Conservation (phyloP, 2,888 invertebrate genomes). For the Diarsia brunnea region DNA sequence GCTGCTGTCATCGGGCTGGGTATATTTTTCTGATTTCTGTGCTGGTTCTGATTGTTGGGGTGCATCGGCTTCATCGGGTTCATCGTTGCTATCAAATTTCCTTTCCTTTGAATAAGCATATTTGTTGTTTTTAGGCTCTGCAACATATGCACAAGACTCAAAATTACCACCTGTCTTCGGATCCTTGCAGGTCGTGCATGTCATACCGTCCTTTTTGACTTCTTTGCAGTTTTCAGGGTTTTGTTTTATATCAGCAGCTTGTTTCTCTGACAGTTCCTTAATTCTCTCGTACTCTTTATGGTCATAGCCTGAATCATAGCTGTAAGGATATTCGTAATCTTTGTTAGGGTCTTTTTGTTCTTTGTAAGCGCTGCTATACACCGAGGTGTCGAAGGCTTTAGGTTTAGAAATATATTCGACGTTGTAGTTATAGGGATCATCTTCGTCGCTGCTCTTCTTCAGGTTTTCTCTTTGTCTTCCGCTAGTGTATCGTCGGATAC, state of each 20-base stretch:
- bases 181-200: constrained; percentile 94
- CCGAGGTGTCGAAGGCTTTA: constrained; percentile 87
- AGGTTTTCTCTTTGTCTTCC: constrained; percentile 84
- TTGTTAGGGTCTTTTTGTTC: constrained; percentile 83
- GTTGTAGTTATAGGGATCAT: constrained; percentile 90
- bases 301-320: constrained; percentile 88
- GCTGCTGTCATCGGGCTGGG: constrained; percentile 75
- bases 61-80: constrained; percentile 87
- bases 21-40: constrained; percentile 81
- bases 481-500: constrained; percentile 88
- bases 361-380: constrained; percentile 87
- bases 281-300: constrained; percentile 90
- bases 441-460: constrained; percentile 81
- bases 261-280: constrained; percentile 91
- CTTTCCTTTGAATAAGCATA: constrained; percentile 92
- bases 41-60: constrained; percentile 83
- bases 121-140: constrained; percentile 93
- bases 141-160: constrained; percentile 95
- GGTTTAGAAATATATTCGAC: constrained; percentile 88
- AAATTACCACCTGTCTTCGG: constrained; percentile 94
- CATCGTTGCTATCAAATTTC: constrained; percentile 91
- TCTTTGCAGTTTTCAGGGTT: constrained; percentile 92
- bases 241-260: constrained; percentile 91
- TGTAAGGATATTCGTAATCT: constrained; percentile 87
- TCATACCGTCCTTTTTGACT: constrained; percentile 92